These are phyloP conservation scores for Dasypolia templi DNA, from an alignment of 2,888 invertebrate species.

Conservation along the genomic window DNA sequence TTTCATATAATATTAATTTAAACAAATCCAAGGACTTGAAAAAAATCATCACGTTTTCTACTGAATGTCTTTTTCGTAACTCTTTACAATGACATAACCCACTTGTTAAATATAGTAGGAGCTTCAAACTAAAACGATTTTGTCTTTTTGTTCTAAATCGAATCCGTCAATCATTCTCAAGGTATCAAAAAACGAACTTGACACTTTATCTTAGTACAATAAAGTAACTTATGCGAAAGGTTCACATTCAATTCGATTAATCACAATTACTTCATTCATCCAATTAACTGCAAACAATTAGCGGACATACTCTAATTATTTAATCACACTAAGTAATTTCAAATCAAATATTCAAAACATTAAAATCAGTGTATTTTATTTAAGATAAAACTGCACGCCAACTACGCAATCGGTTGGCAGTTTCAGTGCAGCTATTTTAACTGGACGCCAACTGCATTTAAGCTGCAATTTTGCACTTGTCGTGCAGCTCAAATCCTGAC, in stretches of 20 bases:
- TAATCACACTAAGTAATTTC: background rate
- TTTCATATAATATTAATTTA: background rate
- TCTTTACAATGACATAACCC: too few species aligned
- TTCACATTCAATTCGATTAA: background rate
- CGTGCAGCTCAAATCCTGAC: background rate
- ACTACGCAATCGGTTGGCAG: background rate
- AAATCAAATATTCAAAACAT: too few species aligned
- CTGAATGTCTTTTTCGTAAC: too few species aligned
- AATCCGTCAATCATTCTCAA: background rate
- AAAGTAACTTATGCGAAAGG: background rate
- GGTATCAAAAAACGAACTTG: background rate
- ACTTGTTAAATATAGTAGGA: too few species aligned
- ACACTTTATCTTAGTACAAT: background rate
- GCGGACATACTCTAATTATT: background rate
- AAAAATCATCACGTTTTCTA: too few species aligned
- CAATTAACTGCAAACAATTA: background rate
- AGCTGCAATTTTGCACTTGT: background rate
- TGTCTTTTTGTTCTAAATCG: background rate
- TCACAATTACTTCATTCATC: conserved; percentile 1
- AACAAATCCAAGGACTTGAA: background rate
- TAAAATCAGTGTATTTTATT: too few species aligned
- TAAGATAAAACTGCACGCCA: background rate
- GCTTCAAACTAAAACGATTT: too few species aligned
- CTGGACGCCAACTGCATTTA: background rate
- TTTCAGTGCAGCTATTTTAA: background rate